phyloP scores from a whole-genome alignment of 2,888 invertebrate species.

The Netelia virgata region DNA sequence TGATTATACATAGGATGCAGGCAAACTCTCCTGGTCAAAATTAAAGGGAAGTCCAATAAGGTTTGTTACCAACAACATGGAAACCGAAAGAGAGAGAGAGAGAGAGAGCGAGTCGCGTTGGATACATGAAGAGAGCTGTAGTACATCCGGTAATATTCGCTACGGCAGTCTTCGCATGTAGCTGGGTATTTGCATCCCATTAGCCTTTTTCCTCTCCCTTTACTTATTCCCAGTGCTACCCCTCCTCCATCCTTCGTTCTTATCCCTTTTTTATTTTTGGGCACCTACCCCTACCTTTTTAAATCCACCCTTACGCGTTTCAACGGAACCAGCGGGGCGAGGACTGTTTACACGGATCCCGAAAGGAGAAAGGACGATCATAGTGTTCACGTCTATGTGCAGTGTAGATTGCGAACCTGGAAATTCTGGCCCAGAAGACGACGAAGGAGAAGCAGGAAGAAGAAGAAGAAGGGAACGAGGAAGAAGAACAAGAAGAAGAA shows the following conservation, averaged over 20 bases:
- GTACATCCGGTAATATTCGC: conserved; percentile 29
- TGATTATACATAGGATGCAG: no score
- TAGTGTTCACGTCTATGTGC: background rate
- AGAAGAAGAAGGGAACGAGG: conserved; percentile 14
- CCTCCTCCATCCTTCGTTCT: conserved; percentile 29
- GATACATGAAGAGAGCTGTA: conserved; percentile 1
- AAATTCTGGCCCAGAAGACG: conserved; percentile 24
- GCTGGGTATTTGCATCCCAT: conserved; percentile 61
- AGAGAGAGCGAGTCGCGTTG: conserved; percentile 3
- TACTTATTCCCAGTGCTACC: conserved; percentile 30
- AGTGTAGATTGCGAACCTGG: background rate
- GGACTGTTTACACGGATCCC: conserved; percentile 39
- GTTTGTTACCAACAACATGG: conserved; percentile 31
- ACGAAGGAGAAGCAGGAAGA: conserved; percentile 33
- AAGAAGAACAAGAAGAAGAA: conserved; percentile 36
- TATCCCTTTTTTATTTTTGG: conserved; percentile 11
- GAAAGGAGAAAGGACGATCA: conserved; percentile 21
- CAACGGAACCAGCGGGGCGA: conserved; percentile 2
- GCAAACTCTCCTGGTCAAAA: no score
- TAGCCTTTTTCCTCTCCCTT: conserved; percentile 36
- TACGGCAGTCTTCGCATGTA: conserved; percentile 23
- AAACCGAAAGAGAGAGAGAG: background rate
- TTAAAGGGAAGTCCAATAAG: conserved; percentile 21
- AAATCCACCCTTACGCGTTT: background rate
- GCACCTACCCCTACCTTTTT: background rate